phyloP scores from a whole-genome alignment of 1,140 invertebrate genomes.

The Oryctes rhinoceros region DNA sequence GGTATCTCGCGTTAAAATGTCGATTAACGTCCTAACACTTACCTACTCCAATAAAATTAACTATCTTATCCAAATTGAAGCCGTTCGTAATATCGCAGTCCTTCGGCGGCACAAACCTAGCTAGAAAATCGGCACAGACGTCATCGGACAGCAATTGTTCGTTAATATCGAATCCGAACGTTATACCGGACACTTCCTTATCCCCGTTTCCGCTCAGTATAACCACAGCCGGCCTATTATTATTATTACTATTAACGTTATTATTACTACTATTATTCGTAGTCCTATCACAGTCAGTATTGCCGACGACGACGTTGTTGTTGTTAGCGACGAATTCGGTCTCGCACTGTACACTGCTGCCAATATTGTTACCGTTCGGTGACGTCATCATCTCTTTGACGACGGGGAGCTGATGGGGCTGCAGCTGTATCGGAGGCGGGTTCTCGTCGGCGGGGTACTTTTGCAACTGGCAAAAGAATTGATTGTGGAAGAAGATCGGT shows the following conservation, averaged over 20 bases:
- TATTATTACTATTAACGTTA: slow-evolving; percentile 43
- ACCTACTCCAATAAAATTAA: slow-evolving; percentile 71
- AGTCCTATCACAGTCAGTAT: slow-evolving; percentile 42
- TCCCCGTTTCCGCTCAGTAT: slow-evolving; percentile 65
- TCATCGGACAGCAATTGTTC: slow-evolving; percentile 66
- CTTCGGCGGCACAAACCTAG: slow-evolving; percentile 44
- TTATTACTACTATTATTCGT: slow-evolving; percentile 40
- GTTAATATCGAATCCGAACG: slow-evolving; percentile 76
- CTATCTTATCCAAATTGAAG: slow-evolving; percentile 70
- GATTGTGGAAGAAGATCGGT: background rate
- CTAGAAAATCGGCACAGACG: slow-evolving; percentile 46
- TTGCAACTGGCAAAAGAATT: background rate
- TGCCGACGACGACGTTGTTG: slow-evolving; percentile 30
- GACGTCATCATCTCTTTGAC: background rate
- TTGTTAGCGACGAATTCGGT: background rate
- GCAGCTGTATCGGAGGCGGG: slow-evolving; percentile 27
- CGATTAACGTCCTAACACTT: slow-evolving; percentile 50
- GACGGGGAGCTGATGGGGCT: background rate
- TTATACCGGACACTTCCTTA: slow-evolving; percentile 63
- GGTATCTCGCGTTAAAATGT: no score
- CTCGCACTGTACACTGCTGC: slow-evolving; percentile 21
- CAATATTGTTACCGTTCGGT: background rate
- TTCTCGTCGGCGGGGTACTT: background rate
- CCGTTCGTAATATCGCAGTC: slow-evolving; percentile 41
- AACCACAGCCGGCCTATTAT: slow-evolving; percentile 68